phyloP scores from a whole-genome alignment of 1,140 invertebrate species.

The Mactra quadrangularis region DNA sequence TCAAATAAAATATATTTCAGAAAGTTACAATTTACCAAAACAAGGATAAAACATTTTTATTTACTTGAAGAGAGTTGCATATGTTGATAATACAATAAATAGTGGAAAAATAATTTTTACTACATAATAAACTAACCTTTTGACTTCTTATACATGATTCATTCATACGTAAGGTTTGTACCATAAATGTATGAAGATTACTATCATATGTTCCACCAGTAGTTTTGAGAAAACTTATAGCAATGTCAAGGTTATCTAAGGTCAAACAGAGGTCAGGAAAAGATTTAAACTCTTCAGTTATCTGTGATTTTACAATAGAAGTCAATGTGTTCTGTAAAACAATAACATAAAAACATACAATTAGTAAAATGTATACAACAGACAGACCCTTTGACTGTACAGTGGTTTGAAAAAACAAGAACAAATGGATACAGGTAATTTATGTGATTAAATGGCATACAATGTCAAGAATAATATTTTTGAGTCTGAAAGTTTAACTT shows the following conservation, averaged over 20 bases:
- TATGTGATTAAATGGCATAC: too few species aligned
- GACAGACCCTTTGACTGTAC: too few species aligned
- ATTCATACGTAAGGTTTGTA: constrained; percentile 61
- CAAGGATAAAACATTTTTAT: too few species aligned
- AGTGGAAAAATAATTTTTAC: background rate
- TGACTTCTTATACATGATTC: constrained; percentile 43
- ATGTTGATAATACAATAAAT: background rate
- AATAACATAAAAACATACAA: background rate
- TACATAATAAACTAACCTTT: constrained; percentile 44
- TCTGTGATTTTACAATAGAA: constrained; percentile 54
- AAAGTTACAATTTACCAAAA: too few species aligned
- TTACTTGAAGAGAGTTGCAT: background rate
- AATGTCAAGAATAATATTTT: too few species aligned
- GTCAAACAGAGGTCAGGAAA: constrained; percentile 63
- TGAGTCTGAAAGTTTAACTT: too few species aligned
- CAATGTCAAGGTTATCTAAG: constrained; percentile 64
- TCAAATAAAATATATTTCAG: too few species aligned
- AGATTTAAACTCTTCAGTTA: constrained; percentile 49
- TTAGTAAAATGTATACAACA: too few species aligned
- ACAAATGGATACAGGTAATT: too few species aligned
- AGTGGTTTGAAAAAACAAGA: too few species aligned
- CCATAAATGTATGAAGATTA: constrained; percentile 62
- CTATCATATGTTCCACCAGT: constrained; percentile 42
- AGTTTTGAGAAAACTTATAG: constrained; percentile 66
- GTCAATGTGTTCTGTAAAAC: constrained; percentile 56